phyloP scores from a whole-genome alignment of 2,888 invertebrate genomes.

The Micoletzkya japonica region DNA sequence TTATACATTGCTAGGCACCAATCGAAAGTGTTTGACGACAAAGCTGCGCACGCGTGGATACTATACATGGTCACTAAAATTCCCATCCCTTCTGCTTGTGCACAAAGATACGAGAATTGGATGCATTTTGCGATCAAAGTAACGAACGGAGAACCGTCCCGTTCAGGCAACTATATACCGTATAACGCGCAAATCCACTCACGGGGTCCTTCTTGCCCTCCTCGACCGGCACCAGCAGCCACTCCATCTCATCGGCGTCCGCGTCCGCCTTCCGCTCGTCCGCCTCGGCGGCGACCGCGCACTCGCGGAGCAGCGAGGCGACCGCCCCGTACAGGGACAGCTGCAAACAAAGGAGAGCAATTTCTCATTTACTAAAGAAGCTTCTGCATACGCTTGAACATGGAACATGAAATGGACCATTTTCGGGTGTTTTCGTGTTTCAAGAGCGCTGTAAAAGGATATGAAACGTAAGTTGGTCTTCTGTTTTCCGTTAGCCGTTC shows the following conservation, averaged over 20 bases:
- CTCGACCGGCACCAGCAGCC: constrained; percentile 12
- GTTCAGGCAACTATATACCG: no score
- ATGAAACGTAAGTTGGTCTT: neutral
- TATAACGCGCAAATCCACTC: no score
- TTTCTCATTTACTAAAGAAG: neutral
- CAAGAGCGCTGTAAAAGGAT: neutral
- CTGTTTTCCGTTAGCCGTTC: neutral
- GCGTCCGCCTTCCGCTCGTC: constrained; percentile 24
- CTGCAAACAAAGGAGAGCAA: constrained; percentile 27
- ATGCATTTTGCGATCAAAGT: no score
- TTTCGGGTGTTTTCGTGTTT: neutral
- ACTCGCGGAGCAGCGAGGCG: constrained; percentile 34
- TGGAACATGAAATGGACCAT: neutral
- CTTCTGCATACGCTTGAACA: neutral
- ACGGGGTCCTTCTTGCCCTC: constrained; percentile 21
- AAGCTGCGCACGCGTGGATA: no score
- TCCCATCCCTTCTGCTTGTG: no score
- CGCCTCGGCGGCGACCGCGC: neutral
- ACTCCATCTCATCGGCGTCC: constrained; percentile 7
- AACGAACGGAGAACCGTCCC: no score
- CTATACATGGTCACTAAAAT: no score
- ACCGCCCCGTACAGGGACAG: constrained; percentile 38
- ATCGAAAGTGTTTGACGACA: no score
- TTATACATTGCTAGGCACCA: no score
- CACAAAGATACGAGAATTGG: no score